phyloP scores from a whole-genome alignment of 2,888 invertebrate species.

The Cantharis rustica region DNA sequence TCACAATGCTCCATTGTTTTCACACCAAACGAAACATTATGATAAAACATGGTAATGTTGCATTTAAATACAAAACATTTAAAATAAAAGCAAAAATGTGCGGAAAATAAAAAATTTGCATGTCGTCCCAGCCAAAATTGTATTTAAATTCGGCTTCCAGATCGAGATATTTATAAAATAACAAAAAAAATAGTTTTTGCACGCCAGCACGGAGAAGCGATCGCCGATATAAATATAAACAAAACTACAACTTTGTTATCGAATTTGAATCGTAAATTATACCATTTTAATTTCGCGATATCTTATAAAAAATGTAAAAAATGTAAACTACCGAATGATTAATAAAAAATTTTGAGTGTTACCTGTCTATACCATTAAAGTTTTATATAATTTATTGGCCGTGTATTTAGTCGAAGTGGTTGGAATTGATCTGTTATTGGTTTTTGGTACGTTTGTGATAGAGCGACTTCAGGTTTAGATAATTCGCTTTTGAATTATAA shows the following conservation, averaged over 20 bases:
- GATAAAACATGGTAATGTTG: conserved; percentile 44
- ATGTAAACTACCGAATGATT: background rate
- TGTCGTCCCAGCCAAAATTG: conserved; percentile 49
- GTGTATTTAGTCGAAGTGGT: conserved; percentile 30
- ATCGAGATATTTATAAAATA: conserved; percentile 41
- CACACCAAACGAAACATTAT: conserved; percentile 43
- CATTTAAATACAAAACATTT: conserved; percentile 49
- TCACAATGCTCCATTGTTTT: background rate
- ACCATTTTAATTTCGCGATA: background rate
- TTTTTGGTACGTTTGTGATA: conserved; percentile 32
- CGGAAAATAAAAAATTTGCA: conserved; percentile 43
- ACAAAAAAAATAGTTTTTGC: conserved; percentile 13
- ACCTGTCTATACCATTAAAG: conserved; percentile 22
- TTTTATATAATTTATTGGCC: conserved; percentile 32
- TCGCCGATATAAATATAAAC: background rate
- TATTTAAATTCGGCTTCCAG: conserved; percentile 50
- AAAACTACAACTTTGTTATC: background rate
- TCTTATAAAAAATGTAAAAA: background rate
- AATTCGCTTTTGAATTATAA: conserved; percentile 34
- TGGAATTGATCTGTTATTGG: conserved; percentile 32
- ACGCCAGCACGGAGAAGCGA: background rate
- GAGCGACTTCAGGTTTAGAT: conserved; percentile 35
- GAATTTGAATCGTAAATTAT: background rate
- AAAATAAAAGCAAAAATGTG: conserved; percentile 35
- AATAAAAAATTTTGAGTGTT: conserved; percentile 11